Conservation (phyloP, 2,797 vertebrate species). For the Thripadectes ignobilis region DNA sequence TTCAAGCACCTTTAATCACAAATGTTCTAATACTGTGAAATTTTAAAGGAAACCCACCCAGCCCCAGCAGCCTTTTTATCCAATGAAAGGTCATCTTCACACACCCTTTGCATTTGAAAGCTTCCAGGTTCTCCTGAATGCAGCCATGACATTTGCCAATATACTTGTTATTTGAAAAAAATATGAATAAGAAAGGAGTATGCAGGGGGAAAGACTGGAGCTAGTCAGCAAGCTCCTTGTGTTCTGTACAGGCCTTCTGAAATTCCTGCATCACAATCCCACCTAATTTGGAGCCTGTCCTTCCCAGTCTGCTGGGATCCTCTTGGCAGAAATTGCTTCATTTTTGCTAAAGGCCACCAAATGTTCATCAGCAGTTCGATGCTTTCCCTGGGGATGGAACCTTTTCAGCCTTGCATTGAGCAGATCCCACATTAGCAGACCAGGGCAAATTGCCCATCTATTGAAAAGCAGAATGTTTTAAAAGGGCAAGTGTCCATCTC, state of each 20-base stretch:
- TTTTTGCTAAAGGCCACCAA: slow-evolving; percentile 73
- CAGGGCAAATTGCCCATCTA: slow-evolving; percentile 60
- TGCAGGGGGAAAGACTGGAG: not conserved
- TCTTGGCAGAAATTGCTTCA: slow-evolving; percentile 49
- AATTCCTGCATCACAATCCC: slow-evolving; percentile 48
- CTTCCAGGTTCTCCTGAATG: not conserved
- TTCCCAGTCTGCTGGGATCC: slow-evolving; percentile 60
- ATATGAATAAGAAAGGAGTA: not conserved
- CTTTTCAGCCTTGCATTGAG: slow-evolving; percentile 71
- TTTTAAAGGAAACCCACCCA: not conserved
- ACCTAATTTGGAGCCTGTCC: slow-evolving; percentile 60
- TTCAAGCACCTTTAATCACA: not conserved
- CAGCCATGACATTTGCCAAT: slow-evolving; percentile 22
- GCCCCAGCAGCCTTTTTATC: not conserved
- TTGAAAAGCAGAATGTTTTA: slow-evolving; percentile 56
- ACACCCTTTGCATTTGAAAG: not conserved
- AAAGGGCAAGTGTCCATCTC: slow-evolving; percentile 68
- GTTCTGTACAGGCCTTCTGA: slow-evolving; percentile 13
- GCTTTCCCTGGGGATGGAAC: slow-evolving; percentile 67
- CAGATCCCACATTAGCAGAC: slow-evolving; percentile 67
- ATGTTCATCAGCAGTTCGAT: slow-evolving; percentile 67
- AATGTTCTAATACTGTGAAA: not conserved
- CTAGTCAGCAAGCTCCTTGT: not conserved
- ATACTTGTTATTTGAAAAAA: slow-evolving; percentile 5
- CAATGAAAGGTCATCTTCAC: not conserved